Evolutionary conservation across 2,797 vertebrate genomes (phyloP).

Genomic region (Tamandua tetradactyla): DNA sequence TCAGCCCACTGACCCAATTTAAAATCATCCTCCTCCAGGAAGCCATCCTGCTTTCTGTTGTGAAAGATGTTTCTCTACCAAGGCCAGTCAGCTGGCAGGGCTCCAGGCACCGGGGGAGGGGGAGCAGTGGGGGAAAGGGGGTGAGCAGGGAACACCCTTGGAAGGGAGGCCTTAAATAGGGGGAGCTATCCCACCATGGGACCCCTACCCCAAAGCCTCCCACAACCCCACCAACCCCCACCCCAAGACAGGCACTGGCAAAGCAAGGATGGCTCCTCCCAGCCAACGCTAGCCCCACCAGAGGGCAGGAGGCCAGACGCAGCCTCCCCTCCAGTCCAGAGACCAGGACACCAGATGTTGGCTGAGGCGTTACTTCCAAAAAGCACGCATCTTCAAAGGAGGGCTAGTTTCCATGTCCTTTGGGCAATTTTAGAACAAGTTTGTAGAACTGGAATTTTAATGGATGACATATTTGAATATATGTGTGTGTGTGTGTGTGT

Average conservation of each 20-base stretch:
- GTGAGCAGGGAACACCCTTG: neutral
- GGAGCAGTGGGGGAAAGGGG: too few relatives aligned
- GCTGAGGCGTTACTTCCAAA: neutral
- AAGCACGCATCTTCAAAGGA: neutral
- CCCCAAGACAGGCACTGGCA: rapidly evolving
- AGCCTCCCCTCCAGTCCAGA: neutral
- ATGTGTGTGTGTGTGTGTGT: neutral
- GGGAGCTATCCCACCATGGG: neutral
- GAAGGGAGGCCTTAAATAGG: neutral
- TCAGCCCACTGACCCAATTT: neutral
- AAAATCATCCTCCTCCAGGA: neutral
- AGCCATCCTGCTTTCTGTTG: neutral
- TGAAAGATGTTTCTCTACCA: neutral
- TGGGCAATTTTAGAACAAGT: conserved; percentile 68
- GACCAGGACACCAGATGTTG: neutral
- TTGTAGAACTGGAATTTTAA: conserved; percentile 70
- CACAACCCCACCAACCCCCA: neutral
- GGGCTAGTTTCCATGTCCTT: conserved; percentile 53
- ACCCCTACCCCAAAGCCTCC: neutral
- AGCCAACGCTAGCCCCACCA: neutral
- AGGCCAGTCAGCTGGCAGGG: neutral
- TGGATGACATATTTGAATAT: conserved; percentile 36
- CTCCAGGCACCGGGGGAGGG: rapidly evolving
- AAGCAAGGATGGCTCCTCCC: neutral
- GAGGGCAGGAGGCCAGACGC: neutral